Evolutionary conservation across 2,797 vertebrate species (phyloP), one percentile per base, ranked within the genome.

Genomic region (Pangasius mekongensis): DNA sequence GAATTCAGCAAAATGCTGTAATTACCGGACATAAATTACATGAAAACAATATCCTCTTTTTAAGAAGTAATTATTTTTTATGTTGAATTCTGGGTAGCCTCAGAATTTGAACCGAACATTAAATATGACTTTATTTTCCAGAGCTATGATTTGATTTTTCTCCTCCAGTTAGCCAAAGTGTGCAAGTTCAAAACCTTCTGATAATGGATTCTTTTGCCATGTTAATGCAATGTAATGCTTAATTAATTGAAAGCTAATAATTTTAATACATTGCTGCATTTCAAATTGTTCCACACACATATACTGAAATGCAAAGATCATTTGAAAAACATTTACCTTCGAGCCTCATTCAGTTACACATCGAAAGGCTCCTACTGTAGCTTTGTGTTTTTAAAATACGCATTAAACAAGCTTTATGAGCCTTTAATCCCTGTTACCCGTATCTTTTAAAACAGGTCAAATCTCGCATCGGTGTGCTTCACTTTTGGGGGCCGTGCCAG

Each of bases 391-490:
- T 54, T 49, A 52, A 78, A 27, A 2, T 52, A 66, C 60, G 24
- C 58, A 78, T 66, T 56, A 78, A 49, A 36, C 47, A 33, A 49
- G 11, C 74, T 52, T 20, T 54, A 78, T 16, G 20, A 66, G 62
- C 39, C 2, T 64, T 77, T 66, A 84, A 24, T 27, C 52, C 47
- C 14, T 74, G 54, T 47, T 56, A 47, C 36, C 36, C 3, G 8
- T 78, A n/a, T 66, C 47, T 66, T 30, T 77, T 66, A 84, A 78
- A 66, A 30, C 14, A 64, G 81, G 60, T 69, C 62, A 84, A 52
- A 84, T 33, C 13, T 62, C 14, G 14, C 27, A 56, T 76, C 24
- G 16, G 20, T 18, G 47, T 87, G 33, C 43, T 74, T 56, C 11
- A 82, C 36, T 11, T 8, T 78, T 56, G 33, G 78, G 54, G 58